Evolutionary conservation across 92 coral and sea anemone species (phyloP), one percentile per base, ranked within the genome.

Genomic region (Blastomussa wellsi): DNA sequence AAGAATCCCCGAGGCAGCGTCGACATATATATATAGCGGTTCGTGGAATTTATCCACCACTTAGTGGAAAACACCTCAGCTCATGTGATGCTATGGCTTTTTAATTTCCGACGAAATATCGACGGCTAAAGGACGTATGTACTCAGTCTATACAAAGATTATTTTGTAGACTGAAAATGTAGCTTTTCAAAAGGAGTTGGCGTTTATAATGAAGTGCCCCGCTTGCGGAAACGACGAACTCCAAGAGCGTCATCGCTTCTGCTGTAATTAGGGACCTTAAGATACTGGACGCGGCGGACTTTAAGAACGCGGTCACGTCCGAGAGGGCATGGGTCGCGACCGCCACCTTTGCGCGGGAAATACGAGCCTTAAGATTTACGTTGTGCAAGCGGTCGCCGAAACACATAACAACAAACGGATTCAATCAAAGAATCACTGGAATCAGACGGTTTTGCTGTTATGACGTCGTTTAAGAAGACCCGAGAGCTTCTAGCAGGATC

Each of bases 191-290:
- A 22, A 7, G 20, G n/a, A 26, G 17, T 33, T 69, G 0, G 41
- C 13, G 36, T 20, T 44, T 0, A 31, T 29, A n/a, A 81, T 81
- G 85, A 81, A 68, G 62, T 81, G 85, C 85, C 85, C 85, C 33
- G 36, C 4, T 49, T 81, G 85, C 10, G 85, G 85, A 68, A 81
- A 81, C 44, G 13, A 33, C 49, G 77, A 81, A 33, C 41, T 81
- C 14, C 85, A 81, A 69, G 33, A 81, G 49, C 85, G 69, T 68
- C 77, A 81, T 67, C 77, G 85, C 65, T 81, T 81, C 48, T 81
- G 85, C 57, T 68, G n/a, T 36, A 53, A n/a, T 20, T n/a, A n/a
- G n/a, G n/a, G n/a, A n/a, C n/a, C n/a, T n/a, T n/a, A n/a, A n/a
- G n/a, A n/a, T n/a, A n/a, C n/a, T n/a, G n/a, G n/a, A n/a, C n/a